Conservation (phyloP, 2,888 invertebrate genomes). For the Corythucha ciliata region DNA sequence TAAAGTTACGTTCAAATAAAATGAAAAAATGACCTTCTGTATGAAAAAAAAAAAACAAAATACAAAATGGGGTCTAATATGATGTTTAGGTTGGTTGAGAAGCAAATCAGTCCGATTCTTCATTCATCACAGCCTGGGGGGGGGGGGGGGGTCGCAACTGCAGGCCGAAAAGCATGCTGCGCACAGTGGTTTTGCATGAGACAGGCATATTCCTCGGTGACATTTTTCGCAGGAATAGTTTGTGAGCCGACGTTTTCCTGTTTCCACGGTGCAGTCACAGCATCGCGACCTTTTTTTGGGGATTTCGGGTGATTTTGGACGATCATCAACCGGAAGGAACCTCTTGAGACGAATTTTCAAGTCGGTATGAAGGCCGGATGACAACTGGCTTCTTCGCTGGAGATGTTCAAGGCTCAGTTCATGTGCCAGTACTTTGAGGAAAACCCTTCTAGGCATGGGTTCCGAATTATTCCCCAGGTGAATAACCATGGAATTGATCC, state of each 20-base stretch:
- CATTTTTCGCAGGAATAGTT: conserved; percentile 12
- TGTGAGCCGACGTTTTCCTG: conserved; percentile 6
- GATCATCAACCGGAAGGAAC: conserved; percentile 12
- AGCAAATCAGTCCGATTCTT: conserved; percentile 5
- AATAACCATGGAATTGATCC: conserved; percentile 17
- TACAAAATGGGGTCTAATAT: conserved; percentile 1
- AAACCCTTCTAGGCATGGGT: conserved; percentile 5
- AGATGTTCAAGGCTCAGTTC: conserved; percentile 13
- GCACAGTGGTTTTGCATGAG: conserved; percentile 7
- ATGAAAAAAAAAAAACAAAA: too few species aligned
- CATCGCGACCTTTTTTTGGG: conserved; percentile 11
- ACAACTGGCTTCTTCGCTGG: conserved; percentile 10
- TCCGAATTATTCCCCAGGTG: conserved; percentile 11
- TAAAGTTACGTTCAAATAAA: conserved; percentile 5
- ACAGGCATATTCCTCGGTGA: conserved; percentile 11
- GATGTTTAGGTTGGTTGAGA: background rate
- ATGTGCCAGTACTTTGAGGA: conserved; percentile 11
- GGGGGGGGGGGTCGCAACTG: conserved; percentile 2
- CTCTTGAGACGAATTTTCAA: conserved; percentile 10
- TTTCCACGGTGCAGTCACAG: conserved; percentile 5
- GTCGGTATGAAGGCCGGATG: conserved; percentile 8
- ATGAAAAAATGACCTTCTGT: conserved; percentile 3
- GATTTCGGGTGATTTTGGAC: conserved; percentile 8
- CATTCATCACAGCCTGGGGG: conserved; percentile 2
- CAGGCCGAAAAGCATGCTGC: conserved; percentile 13